A percentile compares a stretch with the other conserved stretches of the same genome.
Evolutionary conservation across 1,140 invertebrate species (phyloP).

Genomic region (Procambarus virginalis): DNA sequence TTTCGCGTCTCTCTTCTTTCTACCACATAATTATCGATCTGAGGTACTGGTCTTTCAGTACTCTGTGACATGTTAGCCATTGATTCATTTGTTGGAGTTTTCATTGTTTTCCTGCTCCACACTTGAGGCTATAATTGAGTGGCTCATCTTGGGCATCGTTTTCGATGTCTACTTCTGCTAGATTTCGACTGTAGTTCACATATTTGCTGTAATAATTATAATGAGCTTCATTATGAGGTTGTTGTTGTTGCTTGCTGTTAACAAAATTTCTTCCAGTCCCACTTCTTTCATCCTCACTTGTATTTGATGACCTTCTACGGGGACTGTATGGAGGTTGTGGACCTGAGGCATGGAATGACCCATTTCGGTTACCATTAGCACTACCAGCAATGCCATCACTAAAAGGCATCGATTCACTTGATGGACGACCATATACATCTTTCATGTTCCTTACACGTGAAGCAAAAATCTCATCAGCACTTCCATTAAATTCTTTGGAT

Average conservation of each 20-base stretch:
- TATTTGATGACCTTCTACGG: constrained; percentile 34
- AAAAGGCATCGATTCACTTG: constrained; percentile 33
- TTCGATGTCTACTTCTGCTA: constrained; percentile 63
- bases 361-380: constrained; percentile 19
- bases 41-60: constrained; percentile 55
- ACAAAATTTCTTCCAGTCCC: constrained; percentile 37
- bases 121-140: constrained; percentile 69
- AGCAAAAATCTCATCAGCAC: constrained; percentile 64
- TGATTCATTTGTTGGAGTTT: constrained; percentile 55
- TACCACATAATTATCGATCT: constrained; percentile 66
- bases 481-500: constrained; percentile 54
- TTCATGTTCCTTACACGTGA: constrained; percentile 42
- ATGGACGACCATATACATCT: constrained; percentile 36
- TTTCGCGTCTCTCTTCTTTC: constrained; percentile 59
- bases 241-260: constrained; percentile 56
- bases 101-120: constrained; percentile 63
- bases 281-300: constrained; percentile 42
- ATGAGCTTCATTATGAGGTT: constrained; percentile 59
- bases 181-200: constrained; percentile 61
- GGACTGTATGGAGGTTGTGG: constrained; percentile 61
- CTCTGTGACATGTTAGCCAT: constrained; percentile 59
- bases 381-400: constrained; percentile 1
- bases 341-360: constrained; percentile 23
- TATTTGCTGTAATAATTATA: constrained; percentile 69
- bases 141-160: constrained; percentile 71